Evolutionary conservation across 2,113 vertebrate species (phyloP).

Genomic region (Condylura cristata): DNA sequence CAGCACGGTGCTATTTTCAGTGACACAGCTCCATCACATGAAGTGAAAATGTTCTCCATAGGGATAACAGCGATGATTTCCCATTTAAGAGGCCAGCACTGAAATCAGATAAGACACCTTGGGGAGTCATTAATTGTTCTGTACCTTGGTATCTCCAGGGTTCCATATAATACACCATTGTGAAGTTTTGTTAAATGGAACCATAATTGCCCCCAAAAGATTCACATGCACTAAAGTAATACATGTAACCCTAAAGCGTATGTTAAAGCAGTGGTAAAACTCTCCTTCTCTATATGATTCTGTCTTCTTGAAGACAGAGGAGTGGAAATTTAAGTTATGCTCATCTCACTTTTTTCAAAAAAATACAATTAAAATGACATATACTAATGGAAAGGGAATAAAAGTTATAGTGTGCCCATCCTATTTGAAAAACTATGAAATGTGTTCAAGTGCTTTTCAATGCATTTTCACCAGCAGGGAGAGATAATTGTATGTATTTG

Average conservation of each 20-base stretch:
- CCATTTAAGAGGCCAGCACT: background rate
- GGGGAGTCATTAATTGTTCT: constrained; percentile 22
- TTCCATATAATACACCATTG: background rate
- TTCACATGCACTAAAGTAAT: background rate
- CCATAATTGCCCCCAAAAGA: background rate
- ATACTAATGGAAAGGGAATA: background rate
- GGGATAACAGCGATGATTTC: background rate
- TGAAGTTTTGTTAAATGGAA: constrained; percentile 29
- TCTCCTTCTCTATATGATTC: background rate
- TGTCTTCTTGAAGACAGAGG: background rate
- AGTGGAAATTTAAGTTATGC: background rate
- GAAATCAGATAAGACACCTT: background rate
- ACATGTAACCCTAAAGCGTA: background rate
- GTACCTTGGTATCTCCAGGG: background rate
- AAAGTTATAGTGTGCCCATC: background rate
- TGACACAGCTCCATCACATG: background rate
- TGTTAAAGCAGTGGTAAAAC: background rate
- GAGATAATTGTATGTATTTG: background rate
- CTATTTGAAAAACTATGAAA: background rate
- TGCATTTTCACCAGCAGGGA: background rate
- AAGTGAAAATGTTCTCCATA: background rate
- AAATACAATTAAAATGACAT: background rate
- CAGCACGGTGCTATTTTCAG: background rate
- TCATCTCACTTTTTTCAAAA: background rate
- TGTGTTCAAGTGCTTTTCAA: background rate